Evolutionary conservation across 2,113 vertebrate genomes (phyloP).

Genomic region (Neodontobutis hainanensis): DNA sequence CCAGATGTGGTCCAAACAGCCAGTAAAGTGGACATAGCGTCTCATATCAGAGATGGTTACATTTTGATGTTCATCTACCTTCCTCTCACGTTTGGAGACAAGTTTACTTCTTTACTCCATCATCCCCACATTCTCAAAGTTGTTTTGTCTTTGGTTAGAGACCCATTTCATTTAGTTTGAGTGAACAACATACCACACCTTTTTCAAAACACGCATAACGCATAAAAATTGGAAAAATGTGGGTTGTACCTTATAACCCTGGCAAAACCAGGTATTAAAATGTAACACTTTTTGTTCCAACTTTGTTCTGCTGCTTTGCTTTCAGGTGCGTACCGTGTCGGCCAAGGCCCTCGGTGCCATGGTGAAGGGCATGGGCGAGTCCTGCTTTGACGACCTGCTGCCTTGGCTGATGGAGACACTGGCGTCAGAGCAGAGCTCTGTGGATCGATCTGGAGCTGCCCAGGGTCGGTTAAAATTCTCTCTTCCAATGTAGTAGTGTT

Average conservation of each 20-base stretch:
- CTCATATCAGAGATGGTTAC: constrained; percentile 97
- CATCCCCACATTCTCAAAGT: constrained; percentile 99
- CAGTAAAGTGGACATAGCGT: constrained; percentile 96
- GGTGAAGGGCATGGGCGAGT: constrained; percentile 99
- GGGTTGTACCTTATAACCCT: too few relatives aligned
- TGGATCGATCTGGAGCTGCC: constrained; percentile 96
- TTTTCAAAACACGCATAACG: too few relatives aligned
- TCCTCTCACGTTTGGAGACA: constrained; percentile 96
- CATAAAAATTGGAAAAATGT: too few relatives aligned
- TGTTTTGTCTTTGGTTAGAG: neutral
- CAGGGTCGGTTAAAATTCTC: constrained; percentile 81
- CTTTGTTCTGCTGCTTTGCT: neutral
- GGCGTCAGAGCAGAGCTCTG: constrained; percentile 97
- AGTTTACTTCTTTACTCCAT: constrained; percentile 97
- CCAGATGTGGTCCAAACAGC: constrained; percentile 97
- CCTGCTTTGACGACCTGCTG: constrained; percentile 94
- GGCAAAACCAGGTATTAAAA: too few relatives aligned
- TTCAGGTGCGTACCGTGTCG: constrained; percentile 95
- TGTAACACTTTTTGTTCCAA: too few relatives aligned
- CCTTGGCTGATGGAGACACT: constrained; percentile 98
- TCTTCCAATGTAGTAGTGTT: neutral
- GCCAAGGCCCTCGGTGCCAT: constrained; percentile 97
- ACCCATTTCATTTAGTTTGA: neutral
- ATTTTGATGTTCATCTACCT: constrained; percentile 99
- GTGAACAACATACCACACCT: too few relatives aligned